Conservation (phyloP, 1,140 invertebrate species). For the Apis laboriosa region DNA sequence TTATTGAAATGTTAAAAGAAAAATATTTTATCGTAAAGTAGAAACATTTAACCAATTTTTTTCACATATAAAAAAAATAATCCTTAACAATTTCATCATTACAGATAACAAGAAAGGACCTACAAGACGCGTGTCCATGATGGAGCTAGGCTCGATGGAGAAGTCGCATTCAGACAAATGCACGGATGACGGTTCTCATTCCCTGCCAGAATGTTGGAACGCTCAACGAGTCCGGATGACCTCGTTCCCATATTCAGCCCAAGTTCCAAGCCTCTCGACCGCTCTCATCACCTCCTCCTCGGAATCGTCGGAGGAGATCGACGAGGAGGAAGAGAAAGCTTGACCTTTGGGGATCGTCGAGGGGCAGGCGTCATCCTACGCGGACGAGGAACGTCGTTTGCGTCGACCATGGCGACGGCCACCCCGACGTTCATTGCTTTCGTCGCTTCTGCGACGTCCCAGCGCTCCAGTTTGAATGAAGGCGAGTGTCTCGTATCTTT, state of each 20-base stretch:
- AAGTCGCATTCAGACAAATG: slow-evolving; percentile 70
- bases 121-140: slow-evolving; percentile 77
- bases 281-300: slow-evolving; percentile 78
- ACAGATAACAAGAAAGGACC: slow-evolving; percentile 50
- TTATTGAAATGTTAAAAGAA: too few relatives aligned
- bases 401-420: slow-evolving; percentile 65
- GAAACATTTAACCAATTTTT: too few relatives aligned
- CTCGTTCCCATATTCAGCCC: slow-evolving; percentile 70
- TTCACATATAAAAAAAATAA: too few relatives aligned
- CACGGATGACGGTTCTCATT: slow-evolving; percentile 71
- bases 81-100: neutral
- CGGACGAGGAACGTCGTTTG: slow-evolving; percentile 66
- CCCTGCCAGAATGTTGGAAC: slow-evolving; percentile 78
- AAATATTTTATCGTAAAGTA: too few relatives aligned
- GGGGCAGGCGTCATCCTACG: slow-evolving; percentile 64
- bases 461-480: slow-evolving; percentile 72
- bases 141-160: slow-evolving; percentile 76
- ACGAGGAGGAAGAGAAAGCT: slow-evolving; percentile 76
- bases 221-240: slow-evolving; percentile 72
- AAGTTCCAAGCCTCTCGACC: slow-evolving; percentile 74
- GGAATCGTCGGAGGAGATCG: slow-evolving; percentile 78
- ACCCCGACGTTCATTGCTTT: slow-evolving; percentile 67
- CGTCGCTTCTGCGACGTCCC: slow-evolving; percentile 72
- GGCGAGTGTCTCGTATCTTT: too few relatives aligned
- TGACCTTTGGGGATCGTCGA: slow-evolving; percentile 71